Percentiles rank a stretch among this genome's conserved stretches.
phyloP scores from a whole-genome alignment of 2,888 invertebrate species.

The Cephus pygmeus region DNA sequence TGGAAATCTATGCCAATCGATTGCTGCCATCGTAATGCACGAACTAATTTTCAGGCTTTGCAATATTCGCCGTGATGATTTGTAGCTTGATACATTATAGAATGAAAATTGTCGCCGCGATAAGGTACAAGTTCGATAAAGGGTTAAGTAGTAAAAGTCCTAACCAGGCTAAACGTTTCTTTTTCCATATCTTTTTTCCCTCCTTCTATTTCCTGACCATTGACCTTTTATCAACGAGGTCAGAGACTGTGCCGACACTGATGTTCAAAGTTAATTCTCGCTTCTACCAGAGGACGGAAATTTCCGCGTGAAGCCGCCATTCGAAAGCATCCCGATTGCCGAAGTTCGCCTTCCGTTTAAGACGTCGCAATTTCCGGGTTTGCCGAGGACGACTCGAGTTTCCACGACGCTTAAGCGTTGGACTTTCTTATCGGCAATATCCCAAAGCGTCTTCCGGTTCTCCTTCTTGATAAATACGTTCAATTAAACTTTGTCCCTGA shows the following conservation, averaged over 20 bases:
- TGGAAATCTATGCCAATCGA: too few species aligned
- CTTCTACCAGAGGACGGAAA: neutral
- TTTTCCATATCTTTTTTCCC: neutral
- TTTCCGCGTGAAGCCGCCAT: neutral
- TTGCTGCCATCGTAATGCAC: too few species aligned
- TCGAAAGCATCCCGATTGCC: slow-evolving; percentile 2
- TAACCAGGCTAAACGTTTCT: neutral
- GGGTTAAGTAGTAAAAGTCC: neutral
- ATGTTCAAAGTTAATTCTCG: neutral
- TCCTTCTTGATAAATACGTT: slow-evolving; percentile 11
- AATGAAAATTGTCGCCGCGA: neutral
- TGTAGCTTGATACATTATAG: too few species aligned
- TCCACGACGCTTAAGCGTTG: neutral
- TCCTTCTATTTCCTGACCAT: neutral
- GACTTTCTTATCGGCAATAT: slow-evolving; percentile 15
- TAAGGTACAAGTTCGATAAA: neutral
- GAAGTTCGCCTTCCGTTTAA: slow-evolving; percentile 34
- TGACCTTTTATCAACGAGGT: neutral
- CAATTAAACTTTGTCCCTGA: slow-evolving; percentile 23
- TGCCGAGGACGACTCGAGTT: neutral
- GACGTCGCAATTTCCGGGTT: slow-evolving; percentile 36
- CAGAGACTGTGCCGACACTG: neutral
- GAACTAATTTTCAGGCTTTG: too few species aligned
- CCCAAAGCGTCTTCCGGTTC: slow-evolving; percentile 5
- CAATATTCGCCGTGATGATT: too few species aligned